phyloP scores from a whole-genome alignment of 2,888 invertebrate species.

The Calliphora vomitoria region DNA sequence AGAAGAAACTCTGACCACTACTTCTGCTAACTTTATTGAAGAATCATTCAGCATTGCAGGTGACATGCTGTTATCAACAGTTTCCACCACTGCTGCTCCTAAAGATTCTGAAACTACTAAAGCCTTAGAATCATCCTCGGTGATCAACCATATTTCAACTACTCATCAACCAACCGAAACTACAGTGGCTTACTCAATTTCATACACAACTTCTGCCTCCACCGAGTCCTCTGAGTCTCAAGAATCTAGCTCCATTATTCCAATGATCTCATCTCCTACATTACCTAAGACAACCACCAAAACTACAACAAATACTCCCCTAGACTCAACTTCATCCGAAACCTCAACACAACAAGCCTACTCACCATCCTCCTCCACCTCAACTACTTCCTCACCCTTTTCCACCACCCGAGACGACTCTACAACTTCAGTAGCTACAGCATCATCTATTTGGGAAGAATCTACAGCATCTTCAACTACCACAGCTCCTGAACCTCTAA shows the following conservation, averaged over 20 bases:
- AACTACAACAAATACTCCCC: conserved; percentile 23
- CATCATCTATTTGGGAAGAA: not conserved
- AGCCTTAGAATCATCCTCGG: not conserved
- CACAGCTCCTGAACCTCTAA: conserved; percentile 73
- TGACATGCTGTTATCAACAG: not conserved
- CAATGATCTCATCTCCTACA: conserved; percentile 36
- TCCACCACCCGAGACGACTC: conserved; percentile 1
- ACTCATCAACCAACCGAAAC: not conserved
- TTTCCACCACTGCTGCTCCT: not conserved
- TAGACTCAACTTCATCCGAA: conserved; percentile 29
- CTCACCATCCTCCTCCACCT: conserved; percentile 17
- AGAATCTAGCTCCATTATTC: conserved; percentile 2
- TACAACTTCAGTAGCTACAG: conserved; percentile 13
- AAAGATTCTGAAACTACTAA: not conserved
- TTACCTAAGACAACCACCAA: not conserved
- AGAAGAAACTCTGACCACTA: not conserved
- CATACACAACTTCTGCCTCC: conserved; percentile 9
- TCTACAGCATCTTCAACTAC: conserved; percentile 51
- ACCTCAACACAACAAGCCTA: not conserved
- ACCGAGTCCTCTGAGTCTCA: not conserved
- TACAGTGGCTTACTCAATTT: conserved; percentile 3
- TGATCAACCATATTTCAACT: not conserved
- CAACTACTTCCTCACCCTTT: conserved; percentile 57
- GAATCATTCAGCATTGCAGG: not conserved
- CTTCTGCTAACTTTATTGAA: not conserved